Percentiles rank a stretch among this genome's conserved stretches.
Conservation (phyloP, 2,797 vertebrate species). For the Alauda arvensis region DNA sequence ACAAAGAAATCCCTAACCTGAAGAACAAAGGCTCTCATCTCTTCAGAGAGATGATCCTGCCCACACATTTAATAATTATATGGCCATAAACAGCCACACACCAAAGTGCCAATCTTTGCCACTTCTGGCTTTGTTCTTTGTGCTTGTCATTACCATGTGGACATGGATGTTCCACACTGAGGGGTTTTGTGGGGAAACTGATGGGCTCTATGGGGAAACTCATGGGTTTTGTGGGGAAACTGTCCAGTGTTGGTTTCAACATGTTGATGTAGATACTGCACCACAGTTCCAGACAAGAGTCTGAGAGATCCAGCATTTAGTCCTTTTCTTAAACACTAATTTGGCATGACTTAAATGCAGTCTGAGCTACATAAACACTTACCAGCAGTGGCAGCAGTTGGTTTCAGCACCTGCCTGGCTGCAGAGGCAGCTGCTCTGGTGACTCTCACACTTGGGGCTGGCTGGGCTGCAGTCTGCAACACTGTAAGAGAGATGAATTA, state of each 20-base stretch:
- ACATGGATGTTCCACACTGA: background rate
- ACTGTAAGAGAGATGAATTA: background rate
- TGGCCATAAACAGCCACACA: background rate
- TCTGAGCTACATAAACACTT: background rate
- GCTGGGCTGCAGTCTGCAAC: background rate
- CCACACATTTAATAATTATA: background rate
- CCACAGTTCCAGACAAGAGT: background rate
- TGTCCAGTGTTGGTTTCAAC: background rate
- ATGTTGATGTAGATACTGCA: background rate
- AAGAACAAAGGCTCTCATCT: background rate
- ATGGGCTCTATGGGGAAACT: background rate
- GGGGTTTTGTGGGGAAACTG: background rate
- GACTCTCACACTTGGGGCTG: background rate
- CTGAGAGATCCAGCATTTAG: background rate
- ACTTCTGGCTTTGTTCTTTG: background rate
- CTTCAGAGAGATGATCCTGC: background rate
- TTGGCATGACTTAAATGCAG: background rate
- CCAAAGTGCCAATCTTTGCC: background rate
- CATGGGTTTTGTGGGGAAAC: background rate
- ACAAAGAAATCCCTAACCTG: background rate
- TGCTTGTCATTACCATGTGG: background rate
- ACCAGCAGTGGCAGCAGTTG: background rate
- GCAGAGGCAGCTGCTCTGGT: conserved; percentile 50
- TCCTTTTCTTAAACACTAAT: background rate
- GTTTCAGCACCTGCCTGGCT: conserved; percentile 24